A percentile compares a stretch with the other conserved stretches of the same genome.
Conservation (phyloP, 2,888 invertebrate species). For the Sinelater perroti region DNA sequence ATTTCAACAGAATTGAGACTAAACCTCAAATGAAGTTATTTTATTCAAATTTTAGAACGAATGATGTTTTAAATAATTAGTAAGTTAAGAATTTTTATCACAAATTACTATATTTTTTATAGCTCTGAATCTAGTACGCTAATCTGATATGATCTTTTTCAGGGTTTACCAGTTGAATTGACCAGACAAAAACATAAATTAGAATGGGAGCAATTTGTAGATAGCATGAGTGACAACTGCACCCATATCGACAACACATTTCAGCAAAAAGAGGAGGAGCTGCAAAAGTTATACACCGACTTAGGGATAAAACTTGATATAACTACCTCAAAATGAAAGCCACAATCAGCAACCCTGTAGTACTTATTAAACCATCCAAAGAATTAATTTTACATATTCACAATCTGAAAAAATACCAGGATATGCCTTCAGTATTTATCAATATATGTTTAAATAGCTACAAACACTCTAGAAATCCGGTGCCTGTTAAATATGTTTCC, state of each 20-base stretch:
- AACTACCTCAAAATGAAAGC: constrained; percentile 64
- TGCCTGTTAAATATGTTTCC: constrained; percentile 40
- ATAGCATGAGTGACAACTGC: constrained; percentile 80
- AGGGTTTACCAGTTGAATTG: constrained; percentile 63
- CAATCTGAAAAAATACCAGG: constrained; percentile 60
- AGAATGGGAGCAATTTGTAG: constrained; percentile 80
- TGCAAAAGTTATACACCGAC: constrained; percentile 77
- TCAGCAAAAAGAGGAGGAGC: constrained; percentile 80
- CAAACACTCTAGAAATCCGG: constrained; percentile 20
- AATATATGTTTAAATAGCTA: constrained; percentile 32
- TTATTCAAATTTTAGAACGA: too few relatives aligned
- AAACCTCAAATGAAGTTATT: too few relatives aligned
- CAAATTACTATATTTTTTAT: background rate
- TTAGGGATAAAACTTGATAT: constrained; percentile 73
- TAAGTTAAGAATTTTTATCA: background rate
- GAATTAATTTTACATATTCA: constrained; percentile 66
- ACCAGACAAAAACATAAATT: constrained; percentile 64
- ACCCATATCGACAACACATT: constrained; percentile 79
- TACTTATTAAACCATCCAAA: constrained; percentile 72
- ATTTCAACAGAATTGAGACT: too few relatives aligned
- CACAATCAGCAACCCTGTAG: constrained; percentile 69
- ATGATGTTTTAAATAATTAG: too few relatives aligned
- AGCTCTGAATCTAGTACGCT: too few relatives aligned
- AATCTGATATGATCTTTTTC: too few relatives aligned
- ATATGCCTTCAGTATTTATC: constrained; percentile 59